These are phyloP conservation scores for Nothura maculosa DNA, from an alignment of 2,797 vertebrate species.

Conservation along the genomic window DNA sequence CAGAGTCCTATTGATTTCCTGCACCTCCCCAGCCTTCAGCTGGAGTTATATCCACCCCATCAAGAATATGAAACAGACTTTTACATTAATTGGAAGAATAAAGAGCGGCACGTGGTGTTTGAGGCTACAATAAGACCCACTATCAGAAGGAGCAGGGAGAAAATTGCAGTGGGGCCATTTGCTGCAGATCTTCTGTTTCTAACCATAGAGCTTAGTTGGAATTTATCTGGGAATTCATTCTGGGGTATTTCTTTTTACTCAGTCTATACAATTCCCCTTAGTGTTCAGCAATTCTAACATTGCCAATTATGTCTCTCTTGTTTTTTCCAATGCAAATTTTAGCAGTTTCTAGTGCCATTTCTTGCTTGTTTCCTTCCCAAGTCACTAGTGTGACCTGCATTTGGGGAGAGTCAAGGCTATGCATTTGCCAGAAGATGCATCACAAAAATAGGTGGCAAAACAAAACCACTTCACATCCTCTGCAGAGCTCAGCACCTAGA, in stretches of 20 bases:
- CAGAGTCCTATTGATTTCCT: constrained; percentile 6
- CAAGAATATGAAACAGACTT: background rate
- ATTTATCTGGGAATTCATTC: background rate
- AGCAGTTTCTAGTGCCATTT: background rate
- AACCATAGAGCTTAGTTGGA: background rate
- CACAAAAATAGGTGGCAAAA: background rate
- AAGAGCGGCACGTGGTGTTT: background rate
- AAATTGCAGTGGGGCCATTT: background rate
- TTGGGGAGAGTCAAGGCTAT: background rate
- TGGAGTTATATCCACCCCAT: background rate
- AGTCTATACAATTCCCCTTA: background rate
- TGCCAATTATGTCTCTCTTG: background rate
- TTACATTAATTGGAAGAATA: background rate
- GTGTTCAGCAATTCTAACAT: background rate
- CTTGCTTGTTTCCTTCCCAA: background rate
- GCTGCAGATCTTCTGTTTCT: background rate
- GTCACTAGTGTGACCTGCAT: accelerated
- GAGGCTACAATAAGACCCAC: background rate
- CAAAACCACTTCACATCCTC: background rate
- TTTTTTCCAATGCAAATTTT: background rate
- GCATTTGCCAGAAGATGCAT: background rate
- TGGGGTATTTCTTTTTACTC: background rate
- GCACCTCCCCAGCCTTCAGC: background rate
- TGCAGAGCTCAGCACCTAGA: background rate
- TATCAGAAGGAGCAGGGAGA: background rate